Base-by-base conservation (phyloP, 2,888 invertebrate genomes). In the Caenorhabditis wallacei region DNA sequence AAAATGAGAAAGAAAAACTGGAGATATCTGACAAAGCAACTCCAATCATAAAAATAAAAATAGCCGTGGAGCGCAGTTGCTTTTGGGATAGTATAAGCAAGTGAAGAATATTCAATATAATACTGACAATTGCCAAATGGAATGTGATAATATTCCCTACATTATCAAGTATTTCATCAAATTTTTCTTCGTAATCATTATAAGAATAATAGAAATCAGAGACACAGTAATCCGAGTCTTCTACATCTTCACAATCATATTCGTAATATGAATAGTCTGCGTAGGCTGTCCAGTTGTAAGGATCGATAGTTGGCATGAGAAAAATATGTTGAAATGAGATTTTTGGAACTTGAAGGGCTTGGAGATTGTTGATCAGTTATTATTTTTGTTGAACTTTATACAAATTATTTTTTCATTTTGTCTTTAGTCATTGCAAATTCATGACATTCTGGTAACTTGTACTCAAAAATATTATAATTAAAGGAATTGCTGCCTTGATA, bases 21-120 rank as follows among this genome's bases (percentile, higher is more conserved):
- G 46, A 13, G 26, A 63, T 63, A n/a, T 63, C 46, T 8, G 63
- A 46, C 4, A 63, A 18, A 16, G 43, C 43, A 8, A 63, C 20
- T 2, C 46, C 63, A n/a, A 63, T 63, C 63, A 63, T 63, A 24
- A 46, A 63, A 46, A 63, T 63, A 11, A 43, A 63, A 3, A 63
- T 46, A n/a, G 63, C 63, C n/a, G n/a, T 43, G 7, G 46, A 63
- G 22, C 63, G 63, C 13, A 63, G 7, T 5, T 63, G 43, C n/a
- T 46, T 63, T n/a, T 35, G 46, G 10, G 46, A 18, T 1, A 63
- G 10, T 1, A 63, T 18, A 0, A 46, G 3, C 2, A 63, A 46
- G 5, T 63, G 63, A n/a, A 63, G 20, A 8, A 63, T 0, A 10
- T 46, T 63, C 16, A 63, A 4, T 5, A 63, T 46, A 16, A 63